Evolutionary conservation across 2,113 vertebrate species (phyloP).

Genomic region (Promerops cafer): DNA sequence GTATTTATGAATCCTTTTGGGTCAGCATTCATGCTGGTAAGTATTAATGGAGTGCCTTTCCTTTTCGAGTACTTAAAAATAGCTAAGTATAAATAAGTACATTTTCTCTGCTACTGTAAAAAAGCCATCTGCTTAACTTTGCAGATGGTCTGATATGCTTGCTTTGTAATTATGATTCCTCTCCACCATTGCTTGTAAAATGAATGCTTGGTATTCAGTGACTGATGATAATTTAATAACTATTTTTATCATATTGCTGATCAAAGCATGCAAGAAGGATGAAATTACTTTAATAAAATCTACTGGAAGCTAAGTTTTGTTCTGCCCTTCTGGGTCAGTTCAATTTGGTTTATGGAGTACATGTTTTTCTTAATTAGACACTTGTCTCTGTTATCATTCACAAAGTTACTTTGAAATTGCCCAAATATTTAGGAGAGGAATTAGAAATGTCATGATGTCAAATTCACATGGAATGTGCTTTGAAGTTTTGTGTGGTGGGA

Average conservation of each 20-base stretch:
- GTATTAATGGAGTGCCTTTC: neutral
- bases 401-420: neutral
- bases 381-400: neutral
- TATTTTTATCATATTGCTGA: neutral
- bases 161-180: neutral
- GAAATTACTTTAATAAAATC: neutral
- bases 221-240: neutral
- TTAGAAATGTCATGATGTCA: neutral
- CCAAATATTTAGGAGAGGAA: neutral
- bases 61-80: neutral
- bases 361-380: neutral
- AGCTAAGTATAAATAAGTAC: neutral
- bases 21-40: neutral
- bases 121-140: neutral
- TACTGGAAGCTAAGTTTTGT: neutral
- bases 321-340: neutral
- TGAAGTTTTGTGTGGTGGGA: neutral
- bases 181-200: neutral
- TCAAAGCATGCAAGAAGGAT: neutral
- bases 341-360: neutral
- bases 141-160: neutral
- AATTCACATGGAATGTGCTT: neutral
- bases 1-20: neutral
- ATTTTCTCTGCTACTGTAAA: neutral
- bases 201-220: neutral